These are phyloP conservation scores for Drosophila ironensis DNA, from an alignment of 1,140 invertebrate species.

Conservation along the genomic window DNA sequence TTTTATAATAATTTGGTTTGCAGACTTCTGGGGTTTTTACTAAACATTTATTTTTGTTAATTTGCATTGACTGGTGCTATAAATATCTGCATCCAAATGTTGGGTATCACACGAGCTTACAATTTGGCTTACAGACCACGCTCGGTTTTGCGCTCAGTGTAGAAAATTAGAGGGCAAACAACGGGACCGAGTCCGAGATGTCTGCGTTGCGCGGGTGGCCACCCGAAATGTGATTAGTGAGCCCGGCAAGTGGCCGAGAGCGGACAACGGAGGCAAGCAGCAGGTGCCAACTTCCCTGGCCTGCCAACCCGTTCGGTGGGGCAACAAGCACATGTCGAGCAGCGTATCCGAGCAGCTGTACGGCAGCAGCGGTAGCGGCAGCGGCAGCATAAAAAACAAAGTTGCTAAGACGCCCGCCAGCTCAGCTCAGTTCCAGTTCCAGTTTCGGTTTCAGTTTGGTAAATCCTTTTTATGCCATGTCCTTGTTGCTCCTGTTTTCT, in stretches of 20 bases:
- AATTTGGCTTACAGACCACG: too few species aligned
- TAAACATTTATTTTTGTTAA: too few species aligned
- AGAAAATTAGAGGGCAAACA: neutral
- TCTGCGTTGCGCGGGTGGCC: neutral
- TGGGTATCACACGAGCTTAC: too few species aligned
- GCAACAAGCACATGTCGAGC: slow-evolving; percentile 28
- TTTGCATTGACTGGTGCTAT: too few species aligned
- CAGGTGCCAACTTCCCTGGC: slow-evolving; percentile 1
- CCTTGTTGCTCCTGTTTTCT: slow-evolving; percentile 34
- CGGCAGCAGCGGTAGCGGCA: too few species aligned
- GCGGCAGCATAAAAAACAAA: slow-evolving; percentile 13
- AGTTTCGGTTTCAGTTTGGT: slow-evolving; percentile 31
- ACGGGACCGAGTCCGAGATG: slow-evolving; percentile 17
- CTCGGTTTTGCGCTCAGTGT: too few species aligned
- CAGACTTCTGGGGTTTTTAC: too few species aligned
- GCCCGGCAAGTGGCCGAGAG: slow-evolving; percentile 33
- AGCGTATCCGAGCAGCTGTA: slow-evolving; percentile 35
- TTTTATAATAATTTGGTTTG: too few species aligned
- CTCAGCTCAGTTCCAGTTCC: too few species aligned
- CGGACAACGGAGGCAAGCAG: neutral
- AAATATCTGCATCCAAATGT: too few species aligned
- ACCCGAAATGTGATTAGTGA: slow-evolving; percentile 45
- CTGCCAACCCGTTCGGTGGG: neutral
- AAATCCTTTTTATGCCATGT: slow-evolving; percentile 53
- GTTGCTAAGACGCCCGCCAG: slow-evolving; percentile 52